These are phyloP conservation scores for Donacobius atricapilla DNA, from an alignment of 2,113 vertebrate species.

Conservation along the genomic window DNA sequence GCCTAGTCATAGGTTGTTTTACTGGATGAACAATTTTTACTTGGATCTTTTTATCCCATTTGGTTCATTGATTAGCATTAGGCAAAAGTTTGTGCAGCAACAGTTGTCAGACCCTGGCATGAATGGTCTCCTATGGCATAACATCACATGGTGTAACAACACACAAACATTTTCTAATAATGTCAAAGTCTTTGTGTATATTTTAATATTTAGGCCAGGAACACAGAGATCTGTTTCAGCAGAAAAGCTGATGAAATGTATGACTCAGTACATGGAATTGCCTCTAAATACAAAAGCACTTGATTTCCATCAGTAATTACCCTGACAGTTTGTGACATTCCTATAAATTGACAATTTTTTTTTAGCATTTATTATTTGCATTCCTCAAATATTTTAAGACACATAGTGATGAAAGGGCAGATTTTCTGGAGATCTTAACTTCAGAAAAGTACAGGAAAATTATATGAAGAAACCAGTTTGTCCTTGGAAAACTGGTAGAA, in stretches of 20 bases:
- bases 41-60: neutral
- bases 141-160: neutral
- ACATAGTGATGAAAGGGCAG: neutral
- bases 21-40: neutral
- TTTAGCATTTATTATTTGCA: neutral
- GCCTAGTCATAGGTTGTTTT: neutral
- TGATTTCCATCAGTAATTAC: neutral
- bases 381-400: neutral
- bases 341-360: neutral
- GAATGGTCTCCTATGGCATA: neutral
- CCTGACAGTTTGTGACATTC: neutral
- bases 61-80: neutral
- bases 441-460: neutral
- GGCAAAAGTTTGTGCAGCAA: neutral
- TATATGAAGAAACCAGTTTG: neutral
- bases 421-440: neutral
- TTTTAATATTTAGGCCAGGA: neutral
- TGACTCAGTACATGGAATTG: neutral
- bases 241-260: neutral
- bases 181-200: neutral
- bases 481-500: neutral
- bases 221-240: neutral
- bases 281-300: neutral
- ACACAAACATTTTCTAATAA: neutral
- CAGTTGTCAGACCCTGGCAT: neutral